Conservation (phyloP, 2,113 vertebrate species). For the Penelope pileata region DNA sequence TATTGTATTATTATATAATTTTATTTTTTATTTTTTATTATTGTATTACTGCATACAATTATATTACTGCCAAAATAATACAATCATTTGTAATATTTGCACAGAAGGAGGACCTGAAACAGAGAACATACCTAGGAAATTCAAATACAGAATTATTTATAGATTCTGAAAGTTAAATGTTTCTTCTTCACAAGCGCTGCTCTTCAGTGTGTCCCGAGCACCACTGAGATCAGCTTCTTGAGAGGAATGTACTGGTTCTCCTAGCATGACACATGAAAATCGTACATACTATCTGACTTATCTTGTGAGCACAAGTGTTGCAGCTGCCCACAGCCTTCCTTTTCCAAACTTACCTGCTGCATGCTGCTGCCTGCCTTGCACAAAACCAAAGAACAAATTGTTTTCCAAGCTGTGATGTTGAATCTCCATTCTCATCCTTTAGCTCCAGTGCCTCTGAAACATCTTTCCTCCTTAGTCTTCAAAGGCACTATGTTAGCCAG, state of each 20-base stretch:
- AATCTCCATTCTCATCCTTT: neutral
- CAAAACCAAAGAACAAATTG: neutral
- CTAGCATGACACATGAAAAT: rapidly evolving
- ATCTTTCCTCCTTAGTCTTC: neutral
- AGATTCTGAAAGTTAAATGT: neutral
- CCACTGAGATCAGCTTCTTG: neutral
- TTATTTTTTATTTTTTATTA: neutral
- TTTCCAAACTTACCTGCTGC: neutral
- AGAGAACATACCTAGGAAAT: neutral
- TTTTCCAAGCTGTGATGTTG: neutral
- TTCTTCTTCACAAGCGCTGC: neutral
- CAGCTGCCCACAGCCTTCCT: neutral
- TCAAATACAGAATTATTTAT: neutral
- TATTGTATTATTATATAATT: neutral
- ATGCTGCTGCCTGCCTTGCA: neutral
- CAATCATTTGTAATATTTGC: neutral
- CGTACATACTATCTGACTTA: neutral
- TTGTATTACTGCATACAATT: neutral
- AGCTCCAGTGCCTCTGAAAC: neutral
- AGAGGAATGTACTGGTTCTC: neutral
- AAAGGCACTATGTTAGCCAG: neutral
- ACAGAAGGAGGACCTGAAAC: neutral
- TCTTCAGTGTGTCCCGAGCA: neutral
- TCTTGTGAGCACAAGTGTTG: neutral
- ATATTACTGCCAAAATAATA: neutral